These are phyloP conservation scores for Ectemnius continuus DNA, from an alignment of 2,888 invertebrate genomes.

Conservation along the genomic window DNA sequence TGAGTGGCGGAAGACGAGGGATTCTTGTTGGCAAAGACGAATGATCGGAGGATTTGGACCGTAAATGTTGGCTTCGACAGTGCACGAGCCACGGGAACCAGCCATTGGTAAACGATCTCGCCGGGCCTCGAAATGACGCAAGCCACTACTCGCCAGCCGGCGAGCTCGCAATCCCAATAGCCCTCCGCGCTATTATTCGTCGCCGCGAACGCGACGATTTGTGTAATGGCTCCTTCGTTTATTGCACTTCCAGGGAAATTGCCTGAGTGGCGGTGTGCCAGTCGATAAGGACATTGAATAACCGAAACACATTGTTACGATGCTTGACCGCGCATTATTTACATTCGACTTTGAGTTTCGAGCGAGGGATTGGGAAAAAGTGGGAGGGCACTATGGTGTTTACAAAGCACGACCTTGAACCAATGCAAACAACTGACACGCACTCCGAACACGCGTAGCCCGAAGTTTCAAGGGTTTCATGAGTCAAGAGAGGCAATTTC, in stretches of 20 bases:
- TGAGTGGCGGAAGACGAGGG: no score
- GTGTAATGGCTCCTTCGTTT: conserved; percentile 16
- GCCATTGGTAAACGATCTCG: conserved; percentile 16
- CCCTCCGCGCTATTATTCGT: conserved; percentile 17
- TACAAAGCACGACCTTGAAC: neutral
- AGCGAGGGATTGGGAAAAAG: neutral
- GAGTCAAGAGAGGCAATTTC: no score
- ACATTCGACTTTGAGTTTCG: neutral
- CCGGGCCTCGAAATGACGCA: conserved; percentile 4
- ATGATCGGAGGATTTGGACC: conserved; percentile 8
- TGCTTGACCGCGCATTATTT: neutral
- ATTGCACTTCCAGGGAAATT: conserved; percentile 2
- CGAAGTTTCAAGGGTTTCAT: no score
- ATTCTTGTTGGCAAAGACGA: no score
- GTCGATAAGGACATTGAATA: neutral
- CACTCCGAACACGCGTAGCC: no score
- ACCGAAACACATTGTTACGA: neutral
- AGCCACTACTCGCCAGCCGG: neutral
- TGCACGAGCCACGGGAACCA: conserved; percentile 8
- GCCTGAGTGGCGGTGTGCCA: neutral
- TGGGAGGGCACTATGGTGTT: neutral
- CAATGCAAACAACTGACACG: neutral
- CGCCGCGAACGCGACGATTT: conserved; percentile 16
- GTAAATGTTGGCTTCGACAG: conserved; percentile 29
- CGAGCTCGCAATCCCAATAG: neutral